phyloP scores from a whole-genome alignment of 2,888 invertebrate species.

The Acanthococcus lagerstroemiae region DNA sequence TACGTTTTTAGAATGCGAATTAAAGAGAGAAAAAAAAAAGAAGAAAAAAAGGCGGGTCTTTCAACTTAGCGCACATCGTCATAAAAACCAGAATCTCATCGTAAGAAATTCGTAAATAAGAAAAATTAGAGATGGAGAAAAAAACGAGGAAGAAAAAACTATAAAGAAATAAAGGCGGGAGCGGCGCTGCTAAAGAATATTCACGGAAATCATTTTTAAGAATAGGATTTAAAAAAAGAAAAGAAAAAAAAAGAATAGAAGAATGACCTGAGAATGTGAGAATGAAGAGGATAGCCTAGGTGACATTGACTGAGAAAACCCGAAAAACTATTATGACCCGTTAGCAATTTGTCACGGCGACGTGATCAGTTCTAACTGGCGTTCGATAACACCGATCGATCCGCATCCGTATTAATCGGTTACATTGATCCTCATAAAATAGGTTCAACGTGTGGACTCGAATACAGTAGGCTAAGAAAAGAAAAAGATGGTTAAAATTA shows the following conservation, averaged over 20 bases:
- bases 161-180: no score
- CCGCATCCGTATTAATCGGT: neutral
- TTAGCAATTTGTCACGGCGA: constrained; percentile 6
- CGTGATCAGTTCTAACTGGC: neutral
- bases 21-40: no score
- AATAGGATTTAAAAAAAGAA: neutral
- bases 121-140: neutral
- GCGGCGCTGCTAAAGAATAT: no score
- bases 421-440: neutral
- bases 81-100: no score
- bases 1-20: no score
- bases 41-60: no score
- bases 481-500: no score
- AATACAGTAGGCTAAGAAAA: no score
- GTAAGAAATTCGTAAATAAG: no score
- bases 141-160: neutral
- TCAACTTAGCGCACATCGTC: no score
- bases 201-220: neutral
- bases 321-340: constrained; percentile 6
- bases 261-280: constrained; percentile 11
- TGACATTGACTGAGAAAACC: constrained; percentile 6
- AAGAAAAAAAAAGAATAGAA: neutral
- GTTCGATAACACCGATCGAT: constrained; percentile 1
- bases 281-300: neutral
- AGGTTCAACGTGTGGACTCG: no score